A percentile compares a stretch with the other conserved stretches of the same genome.
phyloP scores from a whole-genome alignment of 64 coral and sea anemone species.

The Montipora foliosa region DNA sequence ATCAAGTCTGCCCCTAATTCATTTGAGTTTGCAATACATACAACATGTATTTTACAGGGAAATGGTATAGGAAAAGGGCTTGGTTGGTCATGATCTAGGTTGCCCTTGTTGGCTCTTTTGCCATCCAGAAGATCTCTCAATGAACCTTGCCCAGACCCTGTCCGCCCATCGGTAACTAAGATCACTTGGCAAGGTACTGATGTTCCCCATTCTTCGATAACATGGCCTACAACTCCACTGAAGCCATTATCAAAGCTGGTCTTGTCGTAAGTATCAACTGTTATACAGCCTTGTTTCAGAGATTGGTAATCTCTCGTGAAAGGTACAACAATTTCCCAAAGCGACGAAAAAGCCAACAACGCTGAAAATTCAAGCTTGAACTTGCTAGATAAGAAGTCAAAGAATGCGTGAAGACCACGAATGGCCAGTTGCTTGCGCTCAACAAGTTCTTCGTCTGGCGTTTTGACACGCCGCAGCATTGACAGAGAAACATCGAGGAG shows the following conservation, averaged over 20 bases:
- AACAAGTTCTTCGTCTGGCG: conserved; percentile 66
- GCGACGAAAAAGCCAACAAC: conserved; percentile 94
- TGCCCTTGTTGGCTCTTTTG: conserved; percentile 11
- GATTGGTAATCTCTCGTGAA: conserved; percentile 96
- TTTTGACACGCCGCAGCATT: conserved; percentile 88
- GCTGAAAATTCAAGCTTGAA: conserved; percentile 97
- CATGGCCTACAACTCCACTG: conserved; percentile 90
- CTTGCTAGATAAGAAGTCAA: conserved; percentile 86
- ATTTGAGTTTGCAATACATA: conserved; percentile 71
- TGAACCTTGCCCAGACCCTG: conserved; percentile 85
- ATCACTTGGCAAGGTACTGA: conserved; percentile 94
- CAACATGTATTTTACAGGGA: conserved; percentile 93
- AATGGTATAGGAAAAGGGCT: conserved; percentile 90
- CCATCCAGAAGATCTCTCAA: conserved; percentile 86
- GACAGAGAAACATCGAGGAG: conserved; percentile 98
- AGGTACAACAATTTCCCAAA: conserved; percentile 97
- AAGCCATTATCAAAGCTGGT: conserved; percentile 95
- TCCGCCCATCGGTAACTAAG: conserved; percentile 91
- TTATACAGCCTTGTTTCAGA: conserved; percentile 95
- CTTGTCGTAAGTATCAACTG: conserved; percentile 94
- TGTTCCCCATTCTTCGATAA: conserved; percentile 97
- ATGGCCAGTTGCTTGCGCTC: conserved; percentile 88
- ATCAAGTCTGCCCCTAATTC: conserved; percentile 69
- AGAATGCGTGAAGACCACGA: conserved; percentile 88
- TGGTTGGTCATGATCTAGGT: conserved; percentile 70